Conservation (phyloP, 1,140 invertebrate species). For the Onthophagus taurus region DNA sequence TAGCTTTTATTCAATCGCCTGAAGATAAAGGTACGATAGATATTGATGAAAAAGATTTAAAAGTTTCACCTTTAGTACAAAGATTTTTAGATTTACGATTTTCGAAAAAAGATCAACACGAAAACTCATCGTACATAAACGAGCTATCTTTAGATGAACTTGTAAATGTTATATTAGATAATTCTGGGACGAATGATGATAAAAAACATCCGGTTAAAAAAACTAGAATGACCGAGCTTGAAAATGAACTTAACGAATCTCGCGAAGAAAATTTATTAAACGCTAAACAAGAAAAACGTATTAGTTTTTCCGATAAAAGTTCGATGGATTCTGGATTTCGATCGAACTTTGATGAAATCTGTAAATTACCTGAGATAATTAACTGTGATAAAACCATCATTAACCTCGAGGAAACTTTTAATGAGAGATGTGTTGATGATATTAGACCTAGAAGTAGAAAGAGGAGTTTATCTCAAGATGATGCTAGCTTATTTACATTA, state of each 20-base stretch:
- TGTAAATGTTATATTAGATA: constrained; percentile 33
- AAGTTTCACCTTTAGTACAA: constrained; percentile 34
- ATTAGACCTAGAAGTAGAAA: constrained; percentile 23
- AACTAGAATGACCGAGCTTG: constrained; percentile 16
- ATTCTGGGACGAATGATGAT: constrained; percentile 8
- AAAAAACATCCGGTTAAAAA: constrained; percentile 2
- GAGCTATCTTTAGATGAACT: constrained; percentile 35
- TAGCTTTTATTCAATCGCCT: constrained; percentile 42
- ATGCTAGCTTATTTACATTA: too few relatives aligned
- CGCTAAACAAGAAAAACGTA: constrained; percentile 17
- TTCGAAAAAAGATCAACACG: constrained; percentile 18
- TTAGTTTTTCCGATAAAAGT: constrained; percentile 22
- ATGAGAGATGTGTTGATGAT: constrained; percentile 34
- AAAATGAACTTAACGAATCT: constrained; percentile 28
- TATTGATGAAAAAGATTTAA: constrained; percentile 13
- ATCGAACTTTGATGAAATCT: constrained; percentile 24
- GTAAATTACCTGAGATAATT: constrained; percentile 29
- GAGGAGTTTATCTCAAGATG: constrained; percentile 10
- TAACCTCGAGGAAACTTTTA: constrained; percentile 31
- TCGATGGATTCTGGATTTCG: constrained; percentile 29
- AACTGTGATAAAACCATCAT: constrained; percentile 32
- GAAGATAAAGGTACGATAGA: constrained; percentile 33
- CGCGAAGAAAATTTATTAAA: constrained; percentile 28
- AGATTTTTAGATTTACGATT: constrained; percentile 31
- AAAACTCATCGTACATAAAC: constrained; percentile 32